Percentiles rank a stretch among this genome's conserved stretches.
These are phyloP conservation scores for Melanchra persicariae DNA, from an alignment of 2,888 invertebrate species.

Conservation along the genomic window DNA sequence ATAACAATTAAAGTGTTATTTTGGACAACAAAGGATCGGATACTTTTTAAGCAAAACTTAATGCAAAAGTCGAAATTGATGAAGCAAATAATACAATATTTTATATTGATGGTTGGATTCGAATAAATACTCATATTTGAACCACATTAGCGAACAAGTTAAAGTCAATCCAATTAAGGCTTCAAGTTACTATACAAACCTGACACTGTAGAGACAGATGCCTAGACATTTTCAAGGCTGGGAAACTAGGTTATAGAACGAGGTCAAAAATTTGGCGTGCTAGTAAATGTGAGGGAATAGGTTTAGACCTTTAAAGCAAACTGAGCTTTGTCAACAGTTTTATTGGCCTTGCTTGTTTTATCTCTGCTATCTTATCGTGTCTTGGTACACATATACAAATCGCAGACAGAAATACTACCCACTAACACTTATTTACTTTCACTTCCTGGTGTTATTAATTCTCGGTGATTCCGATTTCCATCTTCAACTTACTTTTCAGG, in stretches of 20 bases:
- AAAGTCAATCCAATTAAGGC: constrained; percentile 50
- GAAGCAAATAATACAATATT: background rate
- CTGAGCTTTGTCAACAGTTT: constrained; percentile 36
- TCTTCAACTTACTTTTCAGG: constrained; percentile 7
- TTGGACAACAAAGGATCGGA: background rate
- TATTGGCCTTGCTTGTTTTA: constrained; percentile 36
- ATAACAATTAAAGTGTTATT: constrained; percentile 7
- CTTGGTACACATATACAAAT: constrained; percentile 7
- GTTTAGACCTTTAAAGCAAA: constrained; percentile 37
- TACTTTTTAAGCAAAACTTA: background rate
- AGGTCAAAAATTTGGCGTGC: constrained; percentile 62
- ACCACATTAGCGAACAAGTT: constrained; percentile 29
- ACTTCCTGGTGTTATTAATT: constrained; percentile 16
- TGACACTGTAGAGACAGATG: constrained; percentile 47
- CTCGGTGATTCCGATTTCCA: constrained; percentile 21
- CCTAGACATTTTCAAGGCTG: constrained; percentile 59
- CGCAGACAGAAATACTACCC: background rate
- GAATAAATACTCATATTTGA: constrained; percentile 3
- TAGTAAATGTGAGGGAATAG: constrained; percentile 35
- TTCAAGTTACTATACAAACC: constrained; percentile 48
- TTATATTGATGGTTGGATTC: background rate
- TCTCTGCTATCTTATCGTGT: constrained; percentile 29
- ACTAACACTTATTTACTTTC: constrained; percentile 13
- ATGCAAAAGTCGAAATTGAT: background rate
- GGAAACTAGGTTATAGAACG: constrained; percentile 61